A percentile compares a stretch with the other conserved stretches of the same genome.
Conservation (phyloP, 2,113 vertebrate genomes). For the Polypterus senegalus region DNA sequence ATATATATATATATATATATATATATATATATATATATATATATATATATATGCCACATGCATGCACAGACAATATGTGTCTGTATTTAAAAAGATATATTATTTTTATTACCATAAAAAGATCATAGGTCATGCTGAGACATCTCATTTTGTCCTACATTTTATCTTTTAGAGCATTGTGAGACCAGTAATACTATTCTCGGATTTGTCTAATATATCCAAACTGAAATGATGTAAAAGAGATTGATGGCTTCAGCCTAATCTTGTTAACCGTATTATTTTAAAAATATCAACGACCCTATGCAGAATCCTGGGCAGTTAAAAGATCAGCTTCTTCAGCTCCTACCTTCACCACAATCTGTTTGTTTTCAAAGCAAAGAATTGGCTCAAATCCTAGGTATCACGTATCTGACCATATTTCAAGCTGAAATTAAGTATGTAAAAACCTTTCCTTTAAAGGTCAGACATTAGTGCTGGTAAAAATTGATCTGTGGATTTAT, state of each 20-base stretch:
- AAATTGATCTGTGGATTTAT: slow-evolving; percentile 93
- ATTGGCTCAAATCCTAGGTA: slow-evolving; percentile 70
- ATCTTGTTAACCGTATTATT: slow-evolving; percentile 59
- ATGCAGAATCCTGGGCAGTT: slow-evolving; percentile 61
- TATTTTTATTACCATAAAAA: too few relatives aligned
- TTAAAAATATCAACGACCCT: slow-evolving; percentile 79
- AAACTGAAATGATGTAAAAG: slow-evolving; percentile 51
- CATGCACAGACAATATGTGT: too few relatives aligned
- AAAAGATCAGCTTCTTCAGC: slow-evolving; percentile 58
- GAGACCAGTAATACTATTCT: slow-evolving; percentile 14
- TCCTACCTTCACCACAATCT: slow-evolving; percentile 59
- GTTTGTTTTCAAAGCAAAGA: slow-evolving; percentile 81
- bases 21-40: too few relatives aligned
- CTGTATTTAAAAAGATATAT: too few relatives aligned
- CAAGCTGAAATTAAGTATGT: slow-evolving; percentile 79
- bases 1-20: too few relatives aligned
- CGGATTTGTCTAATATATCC: slow-evolving; percentile 35
- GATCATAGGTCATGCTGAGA: neutral
- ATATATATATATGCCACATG: too few relatives aligned
- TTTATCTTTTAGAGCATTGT: slow-evolving; percentile 11
- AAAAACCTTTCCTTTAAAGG: slow-evolving; percentile 83
- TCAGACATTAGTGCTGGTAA: slow-evolving; percentile 86
- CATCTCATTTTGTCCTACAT: slow-evolving; percentile 1
- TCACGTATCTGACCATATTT: slow-evolving; percentile 85
- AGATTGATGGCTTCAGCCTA: slow-evolving; percentile 54